Percentiles rank a stretch among this genome's conserved stretches.
phyloP scores from a whole-genome alignment of 1,140 invertebrate species.

The Pantala flavescens region DNA sequence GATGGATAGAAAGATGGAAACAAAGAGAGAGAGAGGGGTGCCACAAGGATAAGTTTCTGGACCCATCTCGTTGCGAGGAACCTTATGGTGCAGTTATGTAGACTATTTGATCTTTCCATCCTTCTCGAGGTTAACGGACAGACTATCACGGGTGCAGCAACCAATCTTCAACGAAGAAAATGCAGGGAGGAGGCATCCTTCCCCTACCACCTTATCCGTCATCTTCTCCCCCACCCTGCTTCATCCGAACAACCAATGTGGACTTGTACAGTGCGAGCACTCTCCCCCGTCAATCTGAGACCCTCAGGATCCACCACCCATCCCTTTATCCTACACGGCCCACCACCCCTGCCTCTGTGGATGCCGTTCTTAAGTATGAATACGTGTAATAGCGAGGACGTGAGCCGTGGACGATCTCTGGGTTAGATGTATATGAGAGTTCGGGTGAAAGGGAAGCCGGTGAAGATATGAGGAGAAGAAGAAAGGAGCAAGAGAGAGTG shows the following conservation, averaged over 20 bases:
- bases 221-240: neutral
- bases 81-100: neutral
- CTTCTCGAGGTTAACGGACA: neutral
- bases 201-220: neutral
- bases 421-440: neutral
- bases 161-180: neutral
- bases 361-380: conserved; percentile 1
- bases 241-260: neutral
- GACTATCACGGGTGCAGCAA: conserved; percentile 1
- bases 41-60: neutral
- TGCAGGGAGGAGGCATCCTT: neutral
- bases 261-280: neutral
- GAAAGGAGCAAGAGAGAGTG: neutral
- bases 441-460: neutral
- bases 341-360: neutral
- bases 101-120: neutral
- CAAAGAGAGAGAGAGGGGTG: neutral
- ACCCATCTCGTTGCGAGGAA: neutral
- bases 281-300: too few species aligned
- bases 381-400: neutral
- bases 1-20: too few species aligned
- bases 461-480: neutral
- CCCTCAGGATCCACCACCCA: neutral
- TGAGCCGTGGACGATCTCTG: neutral
- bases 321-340: neutral